Conservation (phyloP, 1,140 invertebrate species). For the Lethocerus indicus region DNA sequence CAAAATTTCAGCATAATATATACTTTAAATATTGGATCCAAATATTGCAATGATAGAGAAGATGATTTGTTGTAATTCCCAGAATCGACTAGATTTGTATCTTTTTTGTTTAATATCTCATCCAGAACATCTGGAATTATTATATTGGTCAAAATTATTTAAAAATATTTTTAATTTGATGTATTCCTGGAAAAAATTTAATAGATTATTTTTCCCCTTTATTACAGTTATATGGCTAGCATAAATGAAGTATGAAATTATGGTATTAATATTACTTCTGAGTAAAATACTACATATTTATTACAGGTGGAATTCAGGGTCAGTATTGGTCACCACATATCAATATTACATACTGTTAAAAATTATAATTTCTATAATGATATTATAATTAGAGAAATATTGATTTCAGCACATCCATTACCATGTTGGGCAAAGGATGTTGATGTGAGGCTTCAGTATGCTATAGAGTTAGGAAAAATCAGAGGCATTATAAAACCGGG, state of each 20-base stretch:
- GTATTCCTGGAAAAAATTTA: not conserved
- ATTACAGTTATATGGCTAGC: not conserved
- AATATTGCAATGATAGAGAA: too few species aligned
- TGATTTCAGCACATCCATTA: slow-evolving; percentile 17
- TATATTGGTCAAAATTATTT: not conserved
- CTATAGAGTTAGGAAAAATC: slow-evolving; percentile 42
- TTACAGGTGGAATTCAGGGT: not conserved
- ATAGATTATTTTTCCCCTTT: not conserved
- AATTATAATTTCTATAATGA: not conserved
- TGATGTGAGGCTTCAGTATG: slow-evolving; percentile 45
- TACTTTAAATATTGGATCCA: too few species aligned
- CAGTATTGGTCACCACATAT: not conserved
- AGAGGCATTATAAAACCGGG: slow-evolving; percentile 44
- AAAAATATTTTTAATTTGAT: too few species aligned
- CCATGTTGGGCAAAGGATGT: slow-evolving; percentile 49
- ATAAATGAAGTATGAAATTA: not conserved
- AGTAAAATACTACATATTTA: not conserved
- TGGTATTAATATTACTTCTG: not conserved
- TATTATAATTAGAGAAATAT: not conserved
- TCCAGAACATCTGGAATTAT: not conserved
- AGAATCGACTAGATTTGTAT: too few species aligned
- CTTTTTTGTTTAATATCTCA: too few species aligned
- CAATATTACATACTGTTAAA: not conserved
- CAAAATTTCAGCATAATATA: too few species aligned
- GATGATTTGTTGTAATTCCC: too few species aligned